Evolutionary conservation across 2,888 invertebrate genomes (phyloP).

Genomic region (Ypsolopha sequella): DNA sequence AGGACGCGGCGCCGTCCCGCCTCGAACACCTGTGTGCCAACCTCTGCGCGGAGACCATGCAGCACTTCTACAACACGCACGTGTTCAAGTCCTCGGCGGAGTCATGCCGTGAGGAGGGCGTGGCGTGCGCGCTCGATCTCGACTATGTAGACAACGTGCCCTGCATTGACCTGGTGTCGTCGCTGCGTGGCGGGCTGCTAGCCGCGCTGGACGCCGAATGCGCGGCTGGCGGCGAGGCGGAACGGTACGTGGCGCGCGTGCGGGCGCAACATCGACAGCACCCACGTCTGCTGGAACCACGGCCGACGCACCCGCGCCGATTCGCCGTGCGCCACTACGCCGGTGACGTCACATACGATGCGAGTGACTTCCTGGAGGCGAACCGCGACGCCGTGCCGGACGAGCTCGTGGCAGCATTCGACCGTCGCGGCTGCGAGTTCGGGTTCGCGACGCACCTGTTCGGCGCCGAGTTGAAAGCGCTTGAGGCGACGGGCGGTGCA

Average conservation of each 20-base stretch:
- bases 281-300: slow-evolving; percentile 83
- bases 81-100: slow-evolving; percentile 95
- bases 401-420: slow-evolving; percentile 92
- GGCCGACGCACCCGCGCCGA: slow-evolving; percentile 81
- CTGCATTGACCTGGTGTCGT: slow-evolving; percentile 95
- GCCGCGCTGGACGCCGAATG: slow-evolving; percentile 95
- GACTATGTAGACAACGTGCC: slow-evolving; percentile 97
- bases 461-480: slow-evolving; percentile 91
- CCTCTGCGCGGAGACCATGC: slow-evolving; percentile 96
- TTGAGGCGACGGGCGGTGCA: slow-evolving; percentile 79
- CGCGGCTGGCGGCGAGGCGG: slow-evolving; percentile 82
- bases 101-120: slow-evolving; percentile 94
- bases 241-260: slow-evolving; percentile 69
- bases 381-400: slow-evolving; percentile 94
- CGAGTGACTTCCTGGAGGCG: slow-evolving; percentile 89
- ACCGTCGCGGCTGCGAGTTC: slow-evolving; percentile 93
- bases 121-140: slow-evolving; percentile 89
- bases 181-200: slow-evolving; percentile 89
- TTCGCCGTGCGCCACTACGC: slow-evolving; percentile 93
- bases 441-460: slow-evolving; percentile 98
- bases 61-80: slow-evolving; percentile 97
- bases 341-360: slow-evolving; percentile 85
- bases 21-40: slow-evolving; percentile 96
- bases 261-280: slow-evolving; percentile 87
- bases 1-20: slow-evolving; percentile 90